Conservation (phyloP, 2,113 vertebrate genomes). For the Lepus europaeus region DNA sequence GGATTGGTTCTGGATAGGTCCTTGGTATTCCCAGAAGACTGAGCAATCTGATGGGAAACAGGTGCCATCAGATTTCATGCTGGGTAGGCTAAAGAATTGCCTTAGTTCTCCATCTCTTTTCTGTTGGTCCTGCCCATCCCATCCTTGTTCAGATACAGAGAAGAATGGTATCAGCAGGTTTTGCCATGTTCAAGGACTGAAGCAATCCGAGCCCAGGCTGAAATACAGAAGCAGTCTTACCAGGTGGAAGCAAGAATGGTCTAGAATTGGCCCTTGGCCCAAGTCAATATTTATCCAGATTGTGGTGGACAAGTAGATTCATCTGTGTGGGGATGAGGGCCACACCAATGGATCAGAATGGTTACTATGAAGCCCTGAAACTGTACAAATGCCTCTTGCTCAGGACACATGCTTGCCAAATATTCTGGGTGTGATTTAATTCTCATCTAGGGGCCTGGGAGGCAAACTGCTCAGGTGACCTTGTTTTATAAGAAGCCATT, state of each 20-base stretch:
- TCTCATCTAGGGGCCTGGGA: background rate
- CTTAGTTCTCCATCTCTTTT: background rate
- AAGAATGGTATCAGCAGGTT: background rate
- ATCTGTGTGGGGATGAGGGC: rapidly evolving
- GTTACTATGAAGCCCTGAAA: background rate
- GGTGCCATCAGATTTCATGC: background rate
- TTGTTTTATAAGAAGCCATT: background rate
- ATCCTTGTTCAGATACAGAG: background rate
- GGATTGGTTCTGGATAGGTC: background rate
- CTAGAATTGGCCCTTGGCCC: background rate
- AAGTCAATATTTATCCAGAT: background rate
- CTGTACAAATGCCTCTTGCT: background rate
- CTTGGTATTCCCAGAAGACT: background rate
- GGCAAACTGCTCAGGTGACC: background rate
- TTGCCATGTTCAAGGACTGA: background rate
- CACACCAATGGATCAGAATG: background rate
- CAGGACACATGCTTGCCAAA: background rate
- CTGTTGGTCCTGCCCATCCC: background rate
- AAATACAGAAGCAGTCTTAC: background rate
- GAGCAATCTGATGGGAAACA: background rate
- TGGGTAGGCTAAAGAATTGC: background rate
- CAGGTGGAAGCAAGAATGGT: background rate
- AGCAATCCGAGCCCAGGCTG: background rate
- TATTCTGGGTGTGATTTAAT: background rate
- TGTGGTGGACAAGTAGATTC: background rate